Evolutionary conservation across 1,140 invertebrate species (phyloP).

Genomic region (Acromyrmex charruanus): DNA sequence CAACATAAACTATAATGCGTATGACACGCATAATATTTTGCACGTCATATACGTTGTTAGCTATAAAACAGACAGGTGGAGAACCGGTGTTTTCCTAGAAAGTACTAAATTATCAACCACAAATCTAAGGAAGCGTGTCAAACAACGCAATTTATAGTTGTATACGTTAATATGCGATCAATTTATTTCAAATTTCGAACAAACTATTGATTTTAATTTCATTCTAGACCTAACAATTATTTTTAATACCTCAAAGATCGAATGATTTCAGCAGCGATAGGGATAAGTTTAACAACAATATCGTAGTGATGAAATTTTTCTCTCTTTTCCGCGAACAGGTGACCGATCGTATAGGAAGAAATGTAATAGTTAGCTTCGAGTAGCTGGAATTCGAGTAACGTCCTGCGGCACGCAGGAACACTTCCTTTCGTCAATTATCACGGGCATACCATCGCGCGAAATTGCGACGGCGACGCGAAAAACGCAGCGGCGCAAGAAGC

Average conservation of each 20-base stretch:
- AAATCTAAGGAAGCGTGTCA: background rate
- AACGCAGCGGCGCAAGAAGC: conserved; percentile 9
- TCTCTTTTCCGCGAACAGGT: conserved; percentile 19
- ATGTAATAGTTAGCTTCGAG: conserved; percentile 19
- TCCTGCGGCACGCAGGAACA: conserved; percentile 1
- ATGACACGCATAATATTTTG: conserved; percentile 33
- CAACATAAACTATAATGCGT: background rate
- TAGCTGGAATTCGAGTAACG: conserved; percentile 23
- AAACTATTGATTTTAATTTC: background rate
- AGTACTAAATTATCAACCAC: conserved; percentile 18
- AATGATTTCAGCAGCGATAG: background rate
- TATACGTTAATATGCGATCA: background rate
- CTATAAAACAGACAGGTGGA: background rate
- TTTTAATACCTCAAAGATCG: background rate
- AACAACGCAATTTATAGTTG: background rate
- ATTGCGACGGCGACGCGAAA: conserved; percentile 38
- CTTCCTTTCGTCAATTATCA: conserved; percentile 52
- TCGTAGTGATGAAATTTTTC: background rate
- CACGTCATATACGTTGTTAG: background rate
- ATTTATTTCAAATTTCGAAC: background rate
- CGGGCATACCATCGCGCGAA: background rate
- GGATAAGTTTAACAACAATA: too few species aligned
- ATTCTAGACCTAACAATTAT: background rate
- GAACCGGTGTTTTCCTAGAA: conserved; percentile 16
- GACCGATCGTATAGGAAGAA: conserved; percentile 31